Percentiles rank a stretch among this genome's conserved stretches.
These are phyloP conservation scores for Pocillopora meandrina DNA, from an alignment of 92 coral and sea anemone species.

Conservation along the genomic window DNA sequence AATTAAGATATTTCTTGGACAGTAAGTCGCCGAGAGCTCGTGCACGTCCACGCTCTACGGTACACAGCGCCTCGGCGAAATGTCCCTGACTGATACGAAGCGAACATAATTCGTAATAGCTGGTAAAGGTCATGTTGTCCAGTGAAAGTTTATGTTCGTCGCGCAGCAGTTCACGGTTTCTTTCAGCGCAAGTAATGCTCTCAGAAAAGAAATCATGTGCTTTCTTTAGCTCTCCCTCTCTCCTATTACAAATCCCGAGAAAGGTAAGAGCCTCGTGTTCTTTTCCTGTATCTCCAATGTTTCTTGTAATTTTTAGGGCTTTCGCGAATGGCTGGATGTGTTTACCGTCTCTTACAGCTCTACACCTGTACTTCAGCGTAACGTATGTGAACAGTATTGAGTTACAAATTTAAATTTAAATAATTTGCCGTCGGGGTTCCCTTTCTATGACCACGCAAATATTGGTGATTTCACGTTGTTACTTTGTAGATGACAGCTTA, in stretches of 20 bases:
- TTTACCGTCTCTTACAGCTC: no score
- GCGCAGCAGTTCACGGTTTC: neutral
- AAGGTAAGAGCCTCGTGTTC: neutral
- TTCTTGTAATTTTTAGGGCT: neutral
- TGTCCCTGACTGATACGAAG: neutral
- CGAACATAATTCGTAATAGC: neutral
- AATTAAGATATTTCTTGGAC: neutral
- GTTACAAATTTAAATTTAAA: no score
- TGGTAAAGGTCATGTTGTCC: neutral
- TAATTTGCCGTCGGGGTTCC: no score
- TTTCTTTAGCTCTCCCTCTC: neutral
- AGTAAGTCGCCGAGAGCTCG: conserved; percentile 25
- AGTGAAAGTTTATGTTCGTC: conserved; percentile 34
- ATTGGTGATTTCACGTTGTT: no score
- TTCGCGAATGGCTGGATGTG: no score
- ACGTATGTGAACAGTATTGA: no score
- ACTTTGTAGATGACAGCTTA: no score
- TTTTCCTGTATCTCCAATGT: neutral
- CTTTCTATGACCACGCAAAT: no score
- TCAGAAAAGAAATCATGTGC: neutral
- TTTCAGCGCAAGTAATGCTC: conserved; percentile 6
- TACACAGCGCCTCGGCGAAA: conserved; percentile 10
- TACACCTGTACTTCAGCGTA: no score
- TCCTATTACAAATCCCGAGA: neutral
- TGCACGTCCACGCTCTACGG: conserved; percentile 23